phyloP scores from a whole-genome alignment of 2,113 vertebrate species.

The Enhydra lutris region DNA sequence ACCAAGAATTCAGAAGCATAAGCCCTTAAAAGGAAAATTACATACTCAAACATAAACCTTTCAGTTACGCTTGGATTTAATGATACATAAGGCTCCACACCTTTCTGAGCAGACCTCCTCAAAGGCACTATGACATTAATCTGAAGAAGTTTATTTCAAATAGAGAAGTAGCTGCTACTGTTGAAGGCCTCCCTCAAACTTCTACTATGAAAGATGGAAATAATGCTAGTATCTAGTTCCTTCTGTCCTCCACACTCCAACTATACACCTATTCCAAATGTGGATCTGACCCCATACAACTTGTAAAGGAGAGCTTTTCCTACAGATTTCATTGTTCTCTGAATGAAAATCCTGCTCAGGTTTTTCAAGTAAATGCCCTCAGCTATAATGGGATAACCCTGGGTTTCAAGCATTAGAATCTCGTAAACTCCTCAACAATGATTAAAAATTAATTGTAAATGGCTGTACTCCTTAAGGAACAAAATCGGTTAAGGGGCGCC shows the following conservation, averaged over 20 bases:
- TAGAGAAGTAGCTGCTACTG: not conserved
- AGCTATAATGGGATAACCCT: not conserved
- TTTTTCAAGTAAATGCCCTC: not conserved
- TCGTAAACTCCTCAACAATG: not conserved
- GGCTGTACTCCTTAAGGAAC: not conserved
- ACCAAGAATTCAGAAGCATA: not conserved
- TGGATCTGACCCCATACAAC: not conserved
- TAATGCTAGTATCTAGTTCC: not conserved
- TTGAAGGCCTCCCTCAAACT: not conserved
- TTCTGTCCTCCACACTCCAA: not conserved
- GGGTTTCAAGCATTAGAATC: not conserved
- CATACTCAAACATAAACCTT: not conserved
- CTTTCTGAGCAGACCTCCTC: not conserved
- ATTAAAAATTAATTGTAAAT: constrained; percentile 20
- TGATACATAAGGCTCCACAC: not conserved
- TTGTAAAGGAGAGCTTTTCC: not conserved
- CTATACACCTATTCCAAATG: not conserved
- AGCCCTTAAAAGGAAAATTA: not conserved
- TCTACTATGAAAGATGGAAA: not conserved
- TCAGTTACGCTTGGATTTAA: not conserved
- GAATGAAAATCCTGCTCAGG: not conserved
- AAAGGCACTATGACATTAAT: not conserved
- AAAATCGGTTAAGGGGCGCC: not conserved
- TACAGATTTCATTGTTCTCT: not conserved
- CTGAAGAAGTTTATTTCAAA: not conserved